Evolutionary conservation across 2,113 vertebrate species (phyloP).

Genomic region (Stegostoma tigrinum): DNA sequence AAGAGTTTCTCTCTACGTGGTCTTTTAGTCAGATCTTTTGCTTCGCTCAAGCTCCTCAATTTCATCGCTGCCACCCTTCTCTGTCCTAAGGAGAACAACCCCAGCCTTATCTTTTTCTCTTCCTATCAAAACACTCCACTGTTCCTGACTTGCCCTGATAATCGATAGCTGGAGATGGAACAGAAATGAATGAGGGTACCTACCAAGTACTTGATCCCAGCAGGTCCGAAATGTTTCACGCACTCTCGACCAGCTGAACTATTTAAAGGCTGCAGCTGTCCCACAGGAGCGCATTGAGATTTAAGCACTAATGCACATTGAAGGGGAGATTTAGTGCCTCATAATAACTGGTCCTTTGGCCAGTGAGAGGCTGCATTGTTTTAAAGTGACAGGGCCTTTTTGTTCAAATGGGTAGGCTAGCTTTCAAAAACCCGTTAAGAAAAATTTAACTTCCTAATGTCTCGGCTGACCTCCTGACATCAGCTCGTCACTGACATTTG

Average conservation of each 20-base stretch:
- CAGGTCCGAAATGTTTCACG: not conserved
- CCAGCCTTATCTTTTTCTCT: not conserved
- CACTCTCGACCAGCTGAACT: not conserved
- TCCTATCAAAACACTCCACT: not conserved
- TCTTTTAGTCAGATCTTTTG: not conserved
- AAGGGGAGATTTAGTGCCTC: not conserved
- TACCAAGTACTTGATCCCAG: not conserved
- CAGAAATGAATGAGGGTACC: not conserved
- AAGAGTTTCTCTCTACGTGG: not conserved
- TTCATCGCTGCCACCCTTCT: not conserved
- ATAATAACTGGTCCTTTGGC: not conserved
- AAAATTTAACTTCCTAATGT: not conserved
- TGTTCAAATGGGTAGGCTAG: not conserved
- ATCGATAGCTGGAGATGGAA: not conserved
- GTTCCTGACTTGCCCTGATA: not conserved
- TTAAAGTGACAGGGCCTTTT: not conserved
- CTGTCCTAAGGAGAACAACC: not conserved
- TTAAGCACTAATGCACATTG: not conserved
- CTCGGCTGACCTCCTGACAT: not conserved
- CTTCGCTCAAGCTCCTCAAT: not conserved
- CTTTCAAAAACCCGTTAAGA: not conserved
- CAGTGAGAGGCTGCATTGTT: not conserved
- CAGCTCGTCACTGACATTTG: not conserved
- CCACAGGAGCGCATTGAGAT: not conserved
- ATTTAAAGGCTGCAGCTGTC: conserved; percentile 30